Evolutionary conservation across 2,797 vertebrate genomes (phyloP).

Genomic region (Fratercula arctica): DNA sequence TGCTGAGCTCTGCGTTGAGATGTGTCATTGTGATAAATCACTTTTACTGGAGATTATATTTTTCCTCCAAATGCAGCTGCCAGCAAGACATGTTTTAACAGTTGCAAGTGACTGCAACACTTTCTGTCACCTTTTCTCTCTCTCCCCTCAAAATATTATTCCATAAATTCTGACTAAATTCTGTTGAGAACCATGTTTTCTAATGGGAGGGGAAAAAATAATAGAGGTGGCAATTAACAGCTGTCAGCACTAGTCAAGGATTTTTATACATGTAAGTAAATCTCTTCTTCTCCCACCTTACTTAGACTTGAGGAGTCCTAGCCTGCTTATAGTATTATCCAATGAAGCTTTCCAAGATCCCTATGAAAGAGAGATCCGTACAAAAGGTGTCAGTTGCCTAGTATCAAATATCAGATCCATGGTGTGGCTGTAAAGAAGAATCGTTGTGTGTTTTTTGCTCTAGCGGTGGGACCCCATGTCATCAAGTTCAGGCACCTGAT

Average conservation of each 20-base stretch:
- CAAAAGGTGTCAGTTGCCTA: neutral
- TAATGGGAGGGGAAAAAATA: neutral
- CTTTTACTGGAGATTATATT: constrained; percentile 32
- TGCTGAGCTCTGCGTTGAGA: constrained; percentile 28
- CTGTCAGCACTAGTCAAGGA: neutral
- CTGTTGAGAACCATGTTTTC: neutral
- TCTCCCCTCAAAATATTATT: neutral
- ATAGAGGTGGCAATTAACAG: neutral
- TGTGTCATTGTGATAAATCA: constrained; percentile 53
- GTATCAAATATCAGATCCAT: neutral
- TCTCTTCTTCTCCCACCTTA: neutral
- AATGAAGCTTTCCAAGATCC: neutral
- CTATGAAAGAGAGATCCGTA: neutral
- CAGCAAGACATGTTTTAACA: constrained; percentile 22
- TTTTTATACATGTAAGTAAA: neutral
- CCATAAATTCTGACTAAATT: neutral
- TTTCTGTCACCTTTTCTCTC: neutral
- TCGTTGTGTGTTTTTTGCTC: neutral
- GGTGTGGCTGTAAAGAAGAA: neutral
- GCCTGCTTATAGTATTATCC: neutral
- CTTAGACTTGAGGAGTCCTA: neutral
- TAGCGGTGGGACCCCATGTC: neutral
- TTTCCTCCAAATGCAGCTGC: constrained; percentile 56
- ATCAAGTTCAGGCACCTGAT: neutral
- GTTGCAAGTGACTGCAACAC: neutral